A percentile compares a stretch with the other conserved stretches of the same genome.
Evolutionary conservation across 2,113 vertebrate genomes (phyloP).

Genomic region (Eulemur macaco): DNA sequence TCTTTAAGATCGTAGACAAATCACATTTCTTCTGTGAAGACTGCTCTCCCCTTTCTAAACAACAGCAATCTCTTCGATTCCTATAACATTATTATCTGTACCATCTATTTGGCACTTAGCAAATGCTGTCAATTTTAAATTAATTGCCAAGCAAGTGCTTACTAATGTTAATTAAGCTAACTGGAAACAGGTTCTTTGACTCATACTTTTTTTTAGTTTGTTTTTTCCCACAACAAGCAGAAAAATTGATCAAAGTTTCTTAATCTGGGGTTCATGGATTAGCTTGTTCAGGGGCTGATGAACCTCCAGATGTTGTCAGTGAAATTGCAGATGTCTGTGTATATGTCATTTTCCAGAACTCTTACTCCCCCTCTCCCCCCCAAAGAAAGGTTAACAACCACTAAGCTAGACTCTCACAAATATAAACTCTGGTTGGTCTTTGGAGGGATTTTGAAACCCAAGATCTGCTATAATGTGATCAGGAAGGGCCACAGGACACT

Average conservation of each 20-base stretch:
- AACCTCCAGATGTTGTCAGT: neutral
- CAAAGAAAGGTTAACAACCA: neutral
- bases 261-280: neutral
- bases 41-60: neutral
- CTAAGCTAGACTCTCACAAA: neutral
- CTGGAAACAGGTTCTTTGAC: neutral
- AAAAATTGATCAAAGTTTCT: neutral
- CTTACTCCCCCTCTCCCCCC: rapidly evolving
- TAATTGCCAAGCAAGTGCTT: neutral
- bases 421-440: neutral
- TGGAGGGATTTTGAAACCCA: neutral
- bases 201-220: neutral
- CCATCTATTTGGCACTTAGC: neutral
- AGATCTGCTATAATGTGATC: neutral
- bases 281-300: neutral
- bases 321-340: neutral
- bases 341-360: neutral
- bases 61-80: neutral
- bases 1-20: neutral
- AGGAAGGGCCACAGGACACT: neutral
- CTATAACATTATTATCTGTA: neutral
- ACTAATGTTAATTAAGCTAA: constrained; percentile 11
- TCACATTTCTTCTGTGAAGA: neutral
- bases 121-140: neutral
- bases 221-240: neutral